Conservation (phyloP, 2,888 invertebrate genomes). For the Nymphalis c-album region DNA sequence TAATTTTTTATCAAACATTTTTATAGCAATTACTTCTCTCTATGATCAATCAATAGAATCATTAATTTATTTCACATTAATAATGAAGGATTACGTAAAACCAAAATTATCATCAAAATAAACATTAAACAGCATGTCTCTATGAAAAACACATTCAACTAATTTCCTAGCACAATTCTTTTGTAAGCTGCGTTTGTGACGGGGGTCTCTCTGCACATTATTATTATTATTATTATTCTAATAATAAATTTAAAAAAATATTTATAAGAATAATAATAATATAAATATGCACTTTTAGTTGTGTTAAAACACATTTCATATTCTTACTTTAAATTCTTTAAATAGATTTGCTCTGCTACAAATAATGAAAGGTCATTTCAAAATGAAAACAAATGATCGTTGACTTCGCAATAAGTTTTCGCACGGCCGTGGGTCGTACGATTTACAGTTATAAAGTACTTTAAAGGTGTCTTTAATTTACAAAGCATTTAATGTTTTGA, state of each 20-base stretch:
- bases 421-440: constrained; percentile 17
- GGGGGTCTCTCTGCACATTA: too few relatives aligned
- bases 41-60: too few relatives aligned
- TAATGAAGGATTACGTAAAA: too few relatives aligned
- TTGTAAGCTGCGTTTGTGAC: too few relatives aligned
- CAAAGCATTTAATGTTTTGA: not conserved
- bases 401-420: constrained; percentile 13
- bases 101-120: not conserved
- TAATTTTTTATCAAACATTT: too few relatives aligned
- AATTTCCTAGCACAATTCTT: not conserved
- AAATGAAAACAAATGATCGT: constrained; percentile 31
- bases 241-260: too few relatives aligned
- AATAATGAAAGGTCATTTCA: constrained; percentile 24
- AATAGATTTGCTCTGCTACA: constrained; percentile 7
- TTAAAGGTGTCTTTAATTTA: not conserved
- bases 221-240: too few relatives aligned
- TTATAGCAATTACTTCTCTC: too few relatives aligned
- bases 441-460: constrained; percentile 18
- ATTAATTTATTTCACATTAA: too few relatives aligned
- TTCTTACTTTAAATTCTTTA: not conserved
- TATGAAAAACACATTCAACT: constrained; percentile 18
- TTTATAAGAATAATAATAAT: too few relatives aligned
- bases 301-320: too few relatives aligned
- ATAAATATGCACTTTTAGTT: too few relatives aligned
- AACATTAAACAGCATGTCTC: constrained; percentile 21